phyloP scores from a whole-genome alignment of 2,797 vertebrate species.

The Arvicola amphibius region DNA sequence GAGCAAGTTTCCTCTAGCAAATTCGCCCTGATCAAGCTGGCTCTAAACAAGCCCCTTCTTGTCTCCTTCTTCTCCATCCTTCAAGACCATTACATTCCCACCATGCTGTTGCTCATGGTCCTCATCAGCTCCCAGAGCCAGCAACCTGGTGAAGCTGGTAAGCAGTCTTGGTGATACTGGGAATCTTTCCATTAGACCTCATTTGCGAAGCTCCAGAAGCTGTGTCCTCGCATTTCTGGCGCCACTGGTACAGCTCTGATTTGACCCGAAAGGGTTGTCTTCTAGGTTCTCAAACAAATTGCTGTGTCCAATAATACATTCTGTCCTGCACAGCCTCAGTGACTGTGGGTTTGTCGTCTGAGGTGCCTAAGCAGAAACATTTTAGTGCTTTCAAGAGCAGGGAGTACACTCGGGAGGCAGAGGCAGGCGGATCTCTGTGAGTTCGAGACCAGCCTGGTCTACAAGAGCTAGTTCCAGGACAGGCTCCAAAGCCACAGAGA shows the following conservation, averaged over 20 bases:
- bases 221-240: neutral
- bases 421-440: too few species aligned
- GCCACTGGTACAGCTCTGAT: neutral
- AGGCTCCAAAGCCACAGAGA: too few species aligned
- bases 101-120: neutral
- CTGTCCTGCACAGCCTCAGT: neutral
- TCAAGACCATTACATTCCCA: neutral
- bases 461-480: too few species aligned
- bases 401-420: too few species aligned
- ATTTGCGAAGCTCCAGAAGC: neutral
- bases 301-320: neutral
- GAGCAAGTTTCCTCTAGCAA: too few species aligned
- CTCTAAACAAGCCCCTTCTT: too few species aligned
- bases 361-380: neutral
- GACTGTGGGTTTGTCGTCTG: neutral
- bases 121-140: too few species aligned
- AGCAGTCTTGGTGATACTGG: neutral
- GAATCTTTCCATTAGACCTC: neutral
- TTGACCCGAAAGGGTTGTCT: neutral
- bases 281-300: too few species aligned
- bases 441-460: too few species aligned
- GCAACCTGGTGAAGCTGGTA: neutral
- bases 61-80: neutral
- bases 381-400: neutral
- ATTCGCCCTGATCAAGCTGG: neutral